Conservation (phyloP, 2,797 vertebrate genomes). For the Poecilia wingei region DNA sequence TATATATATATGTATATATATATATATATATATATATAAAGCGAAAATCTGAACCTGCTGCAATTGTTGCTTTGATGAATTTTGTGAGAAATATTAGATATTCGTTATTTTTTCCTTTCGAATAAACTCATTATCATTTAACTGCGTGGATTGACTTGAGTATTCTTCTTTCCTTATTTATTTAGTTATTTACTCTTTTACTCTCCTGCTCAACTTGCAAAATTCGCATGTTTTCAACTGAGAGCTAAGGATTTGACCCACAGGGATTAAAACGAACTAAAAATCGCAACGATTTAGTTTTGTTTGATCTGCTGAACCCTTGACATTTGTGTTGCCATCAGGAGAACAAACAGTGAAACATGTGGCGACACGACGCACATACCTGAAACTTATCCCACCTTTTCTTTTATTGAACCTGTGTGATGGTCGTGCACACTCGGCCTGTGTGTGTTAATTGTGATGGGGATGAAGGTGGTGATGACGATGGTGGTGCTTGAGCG, state of each 20-base stretch:
- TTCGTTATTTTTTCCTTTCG: background rate
- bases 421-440: constrained; percentile 24
- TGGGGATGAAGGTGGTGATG: constrained; percentile 35
- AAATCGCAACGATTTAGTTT: background rate
- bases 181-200: background rate
- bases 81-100: background rate
- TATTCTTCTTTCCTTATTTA: background rate
- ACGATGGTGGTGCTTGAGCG: constrained; percentile 35
- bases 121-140: background rate
- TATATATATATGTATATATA: no score
- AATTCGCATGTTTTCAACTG: background rate
- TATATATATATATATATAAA: no score
- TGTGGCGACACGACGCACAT: background rate
- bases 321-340: background rate
- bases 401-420: constrained; percentile 33
- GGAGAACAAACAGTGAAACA: background rate
- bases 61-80: background rate
- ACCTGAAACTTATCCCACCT: background rate
- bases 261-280: background rate
- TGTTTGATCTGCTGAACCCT: background rate
- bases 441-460: constrained; percentile 19
- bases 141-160: background rate
- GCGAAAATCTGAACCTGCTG: background rate
- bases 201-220: background rate
- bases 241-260: background rate